Evolutionary conservation across 2,113 vertebrate genomes (phyloP).

Genomic region (Sialia sialis): DNA sequence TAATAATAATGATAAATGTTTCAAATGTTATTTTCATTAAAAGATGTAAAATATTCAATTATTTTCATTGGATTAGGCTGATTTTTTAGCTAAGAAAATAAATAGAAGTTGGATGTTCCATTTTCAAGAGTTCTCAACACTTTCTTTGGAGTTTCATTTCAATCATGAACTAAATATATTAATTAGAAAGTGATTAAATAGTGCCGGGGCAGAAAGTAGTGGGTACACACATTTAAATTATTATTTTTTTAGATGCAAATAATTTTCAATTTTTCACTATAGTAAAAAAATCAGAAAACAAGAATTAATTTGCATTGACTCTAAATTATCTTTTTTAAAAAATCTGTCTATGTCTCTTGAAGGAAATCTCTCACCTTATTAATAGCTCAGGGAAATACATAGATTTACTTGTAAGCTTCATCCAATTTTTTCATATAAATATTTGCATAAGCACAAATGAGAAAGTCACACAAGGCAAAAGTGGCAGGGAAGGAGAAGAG

Average conservation of each 20-base stretch:
- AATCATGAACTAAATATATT: neutral
- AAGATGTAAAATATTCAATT: neutral
- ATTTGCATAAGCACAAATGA: neutral
- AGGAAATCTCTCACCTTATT: neutral
- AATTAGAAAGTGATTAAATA: neutral
- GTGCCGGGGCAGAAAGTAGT: neutral
- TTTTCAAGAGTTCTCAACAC: neutral
- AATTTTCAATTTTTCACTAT: neutral
- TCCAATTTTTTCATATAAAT: neutral
- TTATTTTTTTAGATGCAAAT: neutral
- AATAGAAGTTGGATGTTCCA: neutral
- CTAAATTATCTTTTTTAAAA: neutral
- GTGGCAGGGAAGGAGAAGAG: neutral
- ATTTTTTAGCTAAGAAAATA: neutral
- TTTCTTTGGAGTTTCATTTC: neutral
- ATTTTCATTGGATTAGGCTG: neutral
- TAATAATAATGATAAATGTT: neutral
- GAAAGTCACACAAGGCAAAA: neutral
- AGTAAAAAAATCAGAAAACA: neutral
- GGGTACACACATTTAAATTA: no score
- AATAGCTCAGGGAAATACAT: neutral
- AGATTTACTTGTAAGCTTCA: neutral
- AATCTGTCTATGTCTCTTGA: neutral
- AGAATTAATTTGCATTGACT: neutral
- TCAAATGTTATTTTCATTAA: neutral